phyloP scores from a whole-genome alignment of 2,797 vertebrate genomes.

The Bovichtus diacanthus region DNA sequence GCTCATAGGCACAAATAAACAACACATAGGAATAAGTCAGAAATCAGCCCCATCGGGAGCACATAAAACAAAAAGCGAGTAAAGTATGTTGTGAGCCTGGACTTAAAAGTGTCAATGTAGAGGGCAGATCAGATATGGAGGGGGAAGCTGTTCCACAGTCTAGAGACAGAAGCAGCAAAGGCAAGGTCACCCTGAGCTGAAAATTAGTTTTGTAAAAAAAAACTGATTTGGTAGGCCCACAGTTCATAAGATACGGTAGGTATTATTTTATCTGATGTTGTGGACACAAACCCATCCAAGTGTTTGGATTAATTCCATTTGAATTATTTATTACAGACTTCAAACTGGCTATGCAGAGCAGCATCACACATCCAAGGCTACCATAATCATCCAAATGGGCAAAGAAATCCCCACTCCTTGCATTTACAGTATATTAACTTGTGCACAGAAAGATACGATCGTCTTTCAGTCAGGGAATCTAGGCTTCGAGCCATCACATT shows the following conservation, averaged over 20 bases:
- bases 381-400: neutral
- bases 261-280: neutral
- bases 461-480: neutral
- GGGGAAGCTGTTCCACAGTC: too few species aligned
- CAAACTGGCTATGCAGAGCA: neutral
- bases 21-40: too few species aligned
- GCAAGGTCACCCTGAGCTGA: too few species aligned
- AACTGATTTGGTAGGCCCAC: neutral
- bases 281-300: neutral
- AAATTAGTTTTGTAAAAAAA: too few species aligned
- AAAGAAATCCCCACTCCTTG: neutral
- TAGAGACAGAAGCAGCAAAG: too few species aligned
- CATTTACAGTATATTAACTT: neutral
- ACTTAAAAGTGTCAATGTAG: too few species aligned
- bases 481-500: neutral
- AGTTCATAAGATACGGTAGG: neutral
- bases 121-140: too few species aligned
- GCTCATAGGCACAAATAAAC: too few species aligned
- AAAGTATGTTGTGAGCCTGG: too few species aligned
- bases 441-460: neutral
- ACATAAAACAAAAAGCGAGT: too few species aligned
- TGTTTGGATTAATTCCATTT: neutral
- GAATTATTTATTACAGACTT: neutral
- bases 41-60: too few species aligned
- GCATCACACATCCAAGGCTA: constrained; percentile 1